Evolutionary conservation across 2,113 vertebrate genomes (phyloP).

Genomic region (Eulemur rufifrons): DNA sequence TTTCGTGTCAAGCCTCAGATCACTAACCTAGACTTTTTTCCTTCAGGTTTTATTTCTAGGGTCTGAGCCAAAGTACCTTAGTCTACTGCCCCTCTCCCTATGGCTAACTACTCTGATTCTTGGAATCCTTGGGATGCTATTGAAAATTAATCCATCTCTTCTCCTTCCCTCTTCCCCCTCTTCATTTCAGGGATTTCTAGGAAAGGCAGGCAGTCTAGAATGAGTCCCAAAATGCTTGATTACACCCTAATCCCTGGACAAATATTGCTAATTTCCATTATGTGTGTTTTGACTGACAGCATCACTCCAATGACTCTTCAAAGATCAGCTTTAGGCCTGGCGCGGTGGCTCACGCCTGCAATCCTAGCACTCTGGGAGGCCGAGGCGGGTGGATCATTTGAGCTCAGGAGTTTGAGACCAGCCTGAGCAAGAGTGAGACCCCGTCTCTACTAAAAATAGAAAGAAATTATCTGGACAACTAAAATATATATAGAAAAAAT

Average conservation of each 20-base stretch:
- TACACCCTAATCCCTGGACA: background rate
- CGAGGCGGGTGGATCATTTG: no score
- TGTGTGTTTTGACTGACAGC: background rate
- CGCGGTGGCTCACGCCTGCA: no score
- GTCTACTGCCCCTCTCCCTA: background rate
- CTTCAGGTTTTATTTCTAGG: background rate
- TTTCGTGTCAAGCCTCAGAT: background rate
- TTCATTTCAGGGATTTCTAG: conserved; percentile 25
- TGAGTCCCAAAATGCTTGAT: background rate
- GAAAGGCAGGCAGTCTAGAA: background rate
- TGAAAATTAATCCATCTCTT: background rate
- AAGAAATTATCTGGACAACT: no score
- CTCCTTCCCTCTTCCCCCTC: background rate
- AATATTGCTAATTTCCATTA: background rate
- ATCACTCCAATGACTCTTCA: background rate
- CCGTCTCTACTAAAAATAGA: no score
- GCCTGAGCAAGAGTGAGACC: no score
- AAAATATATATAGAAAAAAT: no score
- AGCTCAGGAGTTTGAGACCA: no score
- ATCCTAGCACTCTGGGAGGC: no score
- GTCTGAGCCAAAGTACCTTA: background rate
- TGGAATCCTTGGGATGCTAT: background rate
- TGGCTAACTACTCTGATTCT: conserved; percentile 17
- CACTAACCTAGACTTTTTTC: background rate
- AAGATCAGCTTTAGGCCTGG: background rate